Evolutionary conservation across 1,140 invertebrate species (phyloP), one percentile per base, ranked within the genome.

Genomic region (Leptoteleia sp.): DNA sequence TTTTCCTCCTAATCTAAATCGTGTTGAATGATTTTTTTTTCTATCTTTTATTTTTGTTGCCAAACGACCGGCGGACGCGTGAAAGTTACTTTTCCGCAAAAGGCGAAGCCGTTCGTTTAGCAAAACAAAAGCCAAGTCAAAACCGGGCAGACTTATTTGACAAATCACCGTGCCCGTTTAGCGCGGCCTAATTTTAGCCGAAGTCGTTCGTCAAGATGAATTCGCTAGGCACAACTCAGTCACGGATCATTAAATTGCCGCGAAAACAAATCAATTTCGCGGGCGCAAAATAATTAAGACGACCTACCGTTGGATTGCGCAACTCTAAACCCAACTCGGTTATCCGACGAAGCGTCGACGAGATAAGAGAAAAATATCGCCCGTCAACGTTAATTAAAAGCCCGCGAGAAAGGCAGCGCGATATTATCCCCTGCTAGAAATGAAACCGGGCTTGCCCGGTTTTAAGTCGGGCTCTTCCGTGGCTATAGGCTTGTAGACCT

Each of bases 341-440:
- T 50, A 22, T 48, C 42, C 37, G 17, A 22, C 38, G 33, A 17
- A 48, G 3, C 8, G 31, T 11, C 38, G 31, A 22, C 38, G 8
- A 61, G 68, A 72, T 62, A 72, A 72, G 55, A 62, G 47, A 62
- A 61, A 67, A 71, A 62, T 37, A 72, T 72, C 15, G 13, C 25
- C 47, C 22, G 64, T 48, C 47, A 62, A 27, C 40, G 19, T 62
- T 72, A 61, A 72, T 72, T 67, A 67, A 55, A 55, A 16, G 19
- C 15, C 17, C 45, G 22, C 11, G 55, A 17, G 42, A 61, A 61
- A 16, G n/a, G n/a, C n/a, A n/a, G n/a, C n/a, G n/a, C n/a, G n/a
- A n/a, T n/a, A n/a, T n/a, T n/a, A n/a, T n/a, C n/a, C n/a, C n/a
- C n/a, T n/a, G n/a, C n/a, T n/a, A n/a, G n/a, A n/a, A n/a, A n/a